A percentile compares a stretch with the other conserved stretches of the same genome.
Conservation (phyloP, 2,888 invertebrate species). For the Spatulosminthurus flaviceps region DNA sequence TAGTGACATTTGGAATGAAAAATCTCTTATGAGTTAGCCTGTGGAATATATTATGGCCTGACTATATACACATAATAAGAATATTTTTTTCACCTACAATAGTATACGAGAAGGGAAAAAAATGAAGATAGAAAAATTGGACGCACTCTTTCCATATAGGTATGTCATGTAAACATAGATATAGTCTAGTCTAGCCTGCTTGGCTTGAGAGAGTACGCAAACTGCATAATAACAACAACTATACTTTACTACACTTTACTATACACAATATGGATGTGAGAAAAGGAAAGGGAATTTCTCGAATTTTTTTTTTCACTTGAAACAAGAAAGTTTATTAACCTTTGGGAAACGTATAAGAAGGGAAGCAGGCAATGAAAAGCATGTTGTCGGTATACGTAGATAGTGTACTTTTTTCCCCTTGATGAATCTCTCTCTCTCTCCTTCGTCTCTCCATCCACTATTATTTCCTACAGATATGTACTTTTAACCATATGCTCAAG, state of each 20-base stretch:
- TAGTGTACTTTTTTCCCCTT: conserved; percentile 1
- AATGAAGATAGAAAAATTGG: conserved; percentile 28
- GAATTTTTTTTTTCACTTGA: conserved; percentile 35
- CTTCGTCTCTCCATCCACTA: neutral
- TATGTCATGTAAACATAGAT: no score
- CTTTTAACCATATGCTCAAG: neutral
- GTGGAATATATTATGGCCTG: no score
- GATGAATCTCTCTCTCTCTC: conserved; percentile 29
- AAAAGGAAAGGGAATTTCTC: conserved; percentile 47
- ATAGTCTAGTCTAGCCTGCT: neutral
- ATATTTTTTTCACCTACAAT: no score
- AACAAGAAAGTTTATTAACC: conserved; percentile 53
- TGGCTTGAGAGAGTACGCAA: conserved; percentile 22
- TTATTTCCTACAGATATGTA: neutral
- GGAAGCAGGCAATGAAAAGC: conserved; percentile 41
- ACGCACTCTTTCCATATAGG: conserved; percentile 37
- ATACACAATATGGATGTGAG: conserved; percentile 29
- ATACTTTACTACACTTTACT: no score
- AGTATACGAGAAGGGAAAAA: neutral
- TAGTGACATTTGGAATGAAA: no score
- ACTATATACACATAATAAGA: no score
- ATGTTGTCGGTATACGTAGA: conserved; percentile 30
- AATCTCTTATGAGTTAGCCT: no score
- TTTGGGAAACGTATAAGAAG: conserved; percentile 24
- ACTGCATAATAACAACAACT: conserved; percentile 23